A percentile compares a stretch with the other conserved stretches of the same genome.
Conservation (phyloP, 2,888 invertebrate species). For the Antitype chi region DNA sequence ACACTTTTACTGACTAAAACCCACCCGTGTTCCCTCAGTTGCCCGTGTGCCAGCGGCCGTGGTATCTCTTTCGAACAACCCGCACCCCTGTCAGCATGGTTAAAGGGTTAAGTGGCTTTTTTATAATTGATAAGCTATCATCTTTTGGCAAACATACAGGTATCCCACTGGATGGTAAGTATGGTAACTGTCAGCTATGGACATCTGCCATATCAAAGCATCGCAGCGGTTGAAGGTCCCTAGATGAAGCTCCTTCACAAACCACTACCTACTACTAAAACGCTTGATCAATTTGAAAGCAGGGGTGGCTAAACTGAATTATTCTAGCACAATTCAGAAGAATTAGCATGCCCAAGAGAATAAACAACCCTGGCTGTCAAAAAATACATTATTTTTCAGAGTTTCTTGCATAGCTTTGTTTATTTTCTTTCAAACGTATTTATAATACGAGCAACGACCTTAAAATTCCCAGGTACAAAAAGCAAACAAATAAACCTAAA, state of each 20-base stretch:
- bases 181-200: too few relatives aligned
- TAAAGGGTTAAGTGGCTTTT: neutral
- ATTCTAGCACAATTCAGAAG: neutral
- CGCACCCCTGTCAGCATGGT: too few relatives aligned
- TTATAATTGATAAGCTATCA: neutral
- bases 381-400: neutral
- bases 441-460: neutral
- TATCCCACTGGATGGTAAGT: too few relatives aligned
- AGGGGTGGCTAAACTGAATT: neutral
- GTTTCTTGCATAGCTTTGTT: neutral
- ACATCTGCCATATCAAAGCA: too few relatives aligned
- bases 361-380: too few relatives aligned
- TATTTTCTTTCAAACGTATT: neutral
- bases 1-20: too few relatives aligned
- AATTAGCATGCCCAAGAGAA: neutral
- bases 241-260: neutral
- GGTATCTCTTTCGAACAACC: too few relatives aligned
- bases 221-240: too few relatives aligned
- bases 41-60: too few relatives aligned
- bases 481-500: neutral
- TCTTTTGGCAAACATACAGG: too few relatives aligned
- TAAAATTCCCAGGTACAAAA: neutral
- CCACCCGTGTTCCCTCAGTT: too few relatives aligned
- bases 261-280: neutral
- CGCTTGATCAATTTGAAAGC: neutral